Percentiles rank a stretch among this genome's conserved stretches.
Conservation (phyloP, 2,113 vertebrate genomes). For the Paradoxurus hermaphroditus region DNA sequence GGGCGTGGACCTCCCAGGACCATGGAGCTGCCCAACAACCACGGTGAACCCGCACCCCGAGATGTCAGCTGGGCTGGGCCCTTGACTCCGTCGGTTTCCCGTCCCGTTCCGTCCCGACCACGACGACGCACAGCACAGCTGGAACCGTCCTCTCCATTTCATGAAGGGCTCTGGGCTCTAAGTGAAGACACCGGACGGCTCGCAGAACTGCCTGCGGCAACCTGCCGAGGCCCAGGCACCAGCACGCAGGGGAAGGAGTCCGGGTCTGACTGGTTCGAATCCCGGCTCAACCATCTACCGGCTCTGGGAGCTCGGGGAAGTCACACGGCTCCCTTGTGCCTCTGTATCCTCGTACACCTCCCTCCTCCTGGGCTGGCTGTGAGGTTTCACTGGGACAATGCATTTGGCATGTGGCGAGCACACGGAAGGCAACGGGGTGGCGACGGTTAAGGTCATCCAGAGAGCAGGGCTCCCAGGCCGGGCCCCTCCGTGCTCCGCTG, state of each 20-base stretch:
- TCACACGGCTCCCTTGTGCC: neutral
- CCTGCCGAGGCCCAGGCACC: rapidly evolving
- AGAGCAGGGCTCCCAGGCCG: neutral
- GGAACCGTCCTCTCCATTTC: neutral
- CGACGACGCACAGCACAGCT: neutral
- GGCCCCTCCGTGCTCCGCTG: rapidly evolving
- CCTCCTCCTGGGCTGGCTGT: neutral
- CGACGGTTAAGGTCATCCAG: neutral
- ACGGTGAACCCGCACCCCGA: neutral
- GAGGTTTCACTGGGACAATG: neutral
- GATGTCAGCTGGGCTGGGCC: neutral
- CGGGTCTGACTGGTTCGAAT: neutral
- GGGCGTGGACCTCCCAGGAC: neutral
- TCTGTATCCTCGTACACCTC: neutral
- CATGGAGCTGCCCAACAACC: neutral
- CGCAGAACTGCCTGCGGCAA: rapidly evolving
- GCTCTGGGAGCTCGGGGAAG: neutral
- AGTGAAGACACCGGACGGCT: neutral
- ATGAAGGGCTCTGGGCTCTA: neutral
- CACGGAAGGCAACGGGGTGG: neutral
- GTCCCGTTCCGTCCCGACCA: neutral
- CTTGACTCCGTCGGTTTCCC: neutral
- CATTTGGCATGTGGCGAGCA: neutral
- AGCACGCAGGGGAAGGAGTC: rapidly evolving
- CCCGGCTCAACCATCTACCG: neutral